phyloP scores from a whole-genome alignment of 2,888 invertebrate genomes.

The Cataglyphis albicans region DNA sequence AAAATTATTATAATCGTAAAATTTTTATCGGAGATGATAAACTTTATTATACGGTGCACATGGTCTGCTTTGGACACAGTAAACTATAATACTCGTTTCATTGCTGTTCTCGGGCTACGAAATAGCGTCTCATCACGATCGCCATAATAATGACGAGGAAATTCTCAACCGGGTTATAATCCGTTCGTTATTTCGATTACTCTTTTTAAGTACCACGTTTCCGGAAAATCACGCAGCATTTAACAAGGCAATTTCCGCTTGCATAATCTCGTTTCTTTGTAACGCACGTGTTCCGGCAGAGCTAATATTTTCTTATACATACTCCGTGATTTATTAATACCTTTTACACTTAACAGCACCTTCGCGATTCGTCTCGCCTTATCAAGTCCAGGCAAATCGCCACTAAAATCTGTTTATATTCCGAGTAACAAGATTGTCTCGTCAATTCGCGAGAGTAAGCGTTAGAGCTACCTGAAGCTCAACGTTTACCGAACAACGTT shows the following conservation, averaged over 20 bases:
- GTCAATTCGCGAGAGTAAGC: constrained; percentile 21
- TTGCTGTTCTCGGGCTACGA: constrained; percentile 12
- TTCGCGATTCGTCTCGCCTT: constrained; percentile 17
- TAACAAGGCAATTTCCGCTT: constrained; percentile 15
- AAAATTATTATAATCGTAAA: constrained; percentile 17
- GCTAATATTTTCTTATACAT: constrained; percentile 29
- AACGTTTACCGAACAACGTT: constrained; percentile 32
- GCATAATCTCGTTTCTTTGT: constrained; percentile 12
- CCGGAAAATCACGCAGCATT: constrained; percentile 21
- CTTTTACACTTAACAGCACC: constrained; percentile 17
- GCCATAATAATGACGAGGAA: constrained; percentile 46
- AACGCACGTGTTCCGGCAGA: constrained; percentile 9
- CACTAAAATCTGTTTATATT: constrained; percentile 31
- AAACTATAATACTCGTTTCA: constrained; percentile 42
- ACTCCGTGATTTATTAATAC: constrained; percentile 22
- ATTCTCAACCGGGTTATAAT: constrained; percentile 45
- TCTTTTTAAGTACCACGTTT: constrained; percentile 15
- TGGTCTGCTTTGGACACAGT: constrained; percentile 35
- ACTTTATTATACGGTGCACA: constrained; percentile 38
- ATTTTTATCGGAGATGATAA: constrained; percentile 32
- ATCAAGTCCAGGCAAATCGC: constrained; percentile 31
- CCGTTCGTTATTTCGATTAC: constrained; percentile 29
- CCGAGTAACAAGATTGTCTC: constrained; percentile 36
- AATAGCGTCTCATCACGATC: constrained; percentile 44
- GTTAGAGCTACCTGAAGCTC: constrained; percentile 14